These are phyloP conservation scores for Lordiphosa fenestrarum DNA, from an alignment of 2,888 invertebrate genomes.

Conservation along the genomic window DNA sequence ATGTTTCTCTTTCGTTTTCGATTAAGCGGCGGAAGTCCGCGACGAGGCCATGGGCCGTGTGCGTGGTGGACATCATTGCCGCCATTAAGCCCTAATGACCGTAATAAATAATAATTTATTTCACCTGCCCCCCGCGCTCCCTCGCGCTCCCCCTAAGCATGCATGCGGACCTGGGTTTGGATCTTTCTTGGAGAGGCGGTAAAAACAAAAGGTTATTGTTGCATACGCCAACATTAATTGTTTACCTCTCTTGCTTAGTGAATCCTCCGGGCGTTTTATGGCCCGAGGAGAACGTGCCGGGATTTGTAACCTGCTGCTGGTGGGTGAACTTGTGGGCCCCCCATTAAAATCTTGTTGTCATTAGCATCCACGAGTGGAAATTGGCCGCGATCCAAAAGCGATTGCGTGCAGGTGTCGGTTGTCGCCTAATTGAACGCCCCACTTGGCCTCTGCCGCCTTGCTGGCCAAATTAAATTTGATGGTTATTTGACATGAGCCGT, in stretches of 20 bases:
- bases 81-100: conserved; percentile 74
- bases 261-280: conserved; percentile 54
- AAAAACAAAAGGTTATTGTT: conserved; percentile 72
- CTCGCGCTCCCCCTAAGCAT: conserved; percentile 21
- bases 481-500: conserved; percentile 47
- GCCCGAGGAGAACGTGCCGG: conserved; percentile 45
- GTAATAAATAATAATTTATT: conserved; percentile 75
- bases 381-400: conserved; percentile 21
- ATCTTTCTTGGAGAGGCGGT: conserved; percentile 31
- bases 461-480: conserved; percentile 60
- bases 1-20: conserved; percentile 68
- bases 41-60: conserved; percentile 37
- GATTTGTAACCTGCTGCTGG: conserved; percentile 41
- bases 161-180: conserved; percentile 42
- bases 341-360: conserved; percentile 64
- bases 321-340: conserved; percentile 21
- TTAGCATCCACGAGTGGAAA: conserved; percentile 49
- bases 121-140: conserved; percentile 58
- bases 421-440: conserved; percentile 35
- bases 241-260: conserved; percentile 48
- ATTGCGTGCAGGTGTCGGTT: conserved; percentile 55
- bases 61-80: conserved; percentile 74
- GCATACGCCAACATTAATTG: conserved; percentile 70
- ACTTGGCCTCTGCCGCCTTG: conserved; percentile 12
- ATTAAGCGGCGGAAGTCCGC: conserved; percentile 70